Evolutionary conservation across 2,888 invertebrate genomes (phyloP), one percentile per base, ranked within the genome.

Genomic region (Congeria kusceri): DNA sequence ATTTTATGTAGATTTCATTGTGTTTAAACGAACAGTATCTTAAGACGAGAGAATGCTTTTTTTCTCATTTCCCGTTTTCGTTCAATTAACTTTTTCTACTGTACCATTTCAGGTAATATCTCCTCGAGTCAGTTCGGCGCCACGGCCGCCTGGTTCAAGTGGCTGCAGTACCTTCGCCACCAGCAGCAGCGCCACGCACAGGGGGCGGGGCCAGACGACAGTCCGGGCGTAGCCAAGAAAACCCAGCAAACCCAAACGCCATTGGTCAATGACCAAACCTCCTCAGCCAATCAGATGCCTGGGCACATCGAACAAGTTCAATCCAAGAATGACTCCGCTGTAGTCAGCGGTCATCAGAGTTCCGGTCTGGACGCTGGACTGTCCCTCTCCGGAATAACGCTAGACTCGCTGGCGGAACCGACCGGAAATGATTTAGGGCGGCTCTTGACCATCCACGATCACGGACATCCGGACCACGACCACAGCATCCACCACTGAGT

Each of bases 91-190:
- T n/a, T n/a, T n/a, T n/a, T n/a, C n/a, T n/a, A n/a, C n/a, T n/a
- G n/a, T n/a, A 1, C 39, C 1, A 15, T 39, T 39, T 39, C 39
- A 39, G 39, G 39, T 15, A 1, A 3, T 9, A 1, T 39, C 39
- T 39, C 39, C 11, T 15, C 39, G 39, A 15, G 1, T 39, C 39
- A 13, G 15, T 39, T 11, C 39, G 15, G 39, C 39, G 71, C 77
- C 1, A 81, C 81, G 9, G 81, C 74, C 2, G 29, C 77, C 1
- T 81, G 81, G 81, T 81, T 61, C 46, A 49, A 47, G 11, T 81
- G 81, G 81, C 29, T 81, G 61, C 66, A 77, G 29, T 68, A 71
- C 47, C n/a, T 77, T 13, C 77, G 39, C 0, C 69, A 74, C 25
- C 74, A 65, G 39, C 77, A 77, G 20, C 58, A 57, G 23, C 64